These are phyloP conservation scores for Trichonephila inaurata DNA, from an alignment of 1,140 invertebrate species.

Conservation along the genomic window DNA sequence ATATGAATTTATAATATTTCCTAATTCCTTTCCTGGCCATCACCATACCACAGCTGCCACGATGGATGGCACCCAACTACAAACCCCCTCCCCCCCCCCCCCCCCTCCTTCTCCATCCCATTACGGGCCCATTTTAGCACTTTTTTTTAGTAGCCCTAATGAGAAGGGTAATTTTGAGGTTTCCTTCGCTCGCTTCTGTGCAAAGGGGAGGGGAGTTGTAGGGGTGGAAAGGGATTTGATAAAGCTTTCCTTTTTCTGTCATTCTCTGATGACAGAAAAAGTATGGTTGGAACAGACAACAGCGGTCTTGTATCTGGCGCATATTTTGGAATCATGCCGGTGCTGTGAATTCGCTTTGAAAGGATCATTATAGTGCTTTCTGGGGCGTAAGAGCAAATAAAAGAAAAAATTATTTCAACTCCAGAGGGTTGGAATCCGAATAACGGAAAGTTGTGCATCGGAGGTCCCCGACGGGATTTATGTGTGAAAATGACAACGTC, in stretches of 20 bases:
- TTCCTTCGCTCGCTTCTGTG: constrained; percentile 26
- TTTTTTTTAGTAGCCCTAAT: constrained; percentile 21
- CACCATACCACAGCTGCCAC: constrained; percentile 1
- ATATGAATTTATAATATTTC: constrained; percentile 28
- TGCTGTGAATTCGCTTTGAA: neutral
- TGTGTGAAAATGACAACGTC: constrained; percentile 13
- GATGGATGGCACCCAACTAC: neutral
- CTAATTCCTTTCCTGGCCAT: neutral
- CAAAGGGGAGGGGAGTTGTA: neutral
- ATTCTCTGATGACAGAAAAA: constrained; percentile 17
- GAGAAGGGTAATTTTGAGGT: constrained; percentile 20
- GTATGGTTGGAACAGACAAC: neutral
- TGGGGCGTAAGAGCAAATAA: neutral
- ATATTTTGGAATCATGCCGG: constrained; percentile 5
- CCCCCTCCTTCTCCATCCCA: neutral
- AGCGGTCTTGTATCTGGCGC: neutral
- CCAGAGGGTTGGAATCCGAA: neutral
- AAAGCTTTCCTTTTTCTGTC: constrained; percentile 33
- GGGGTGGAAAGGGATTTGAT: neutral
- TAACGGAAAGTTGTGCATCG: neutral
- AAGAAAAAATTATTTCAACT: neutral
- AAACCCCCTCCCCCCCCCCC: neutral
- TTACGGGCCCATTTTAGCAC: constrained; percentile 23
- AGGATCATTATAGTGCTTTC: neutral
- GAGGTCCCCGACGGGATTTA: neutral